Base-by-base conservation (phyloP, 1,140 invertebrate genomes). In the Cydia amplana region DNA sequence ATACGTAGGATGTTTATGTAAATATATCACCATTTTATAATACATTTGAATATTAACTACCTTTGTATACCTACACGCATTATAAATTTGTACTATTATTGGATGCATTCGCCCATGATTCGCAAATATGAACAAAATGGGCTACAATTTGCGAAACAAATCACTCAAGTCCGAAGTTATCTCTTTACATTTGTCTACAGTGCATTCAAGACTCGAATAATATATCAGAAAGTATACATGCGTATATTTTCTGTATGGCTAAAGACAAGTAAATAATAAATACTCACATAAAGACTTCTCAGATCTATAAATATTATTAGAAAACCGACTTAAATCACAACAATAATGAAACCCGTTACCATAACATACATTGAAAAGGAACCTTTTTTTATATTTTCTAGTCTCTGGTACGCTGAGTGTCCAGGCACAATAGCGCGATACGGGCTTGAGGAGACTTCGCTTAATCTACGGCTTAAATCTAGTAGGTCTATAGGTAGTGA, bases 391-490 rank as follows among this genome's bases (percentile, higher is more conserved):
- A 12, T 43, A 43, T 43, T 51, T 51, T 18, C 49, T 51, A 16
- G 49, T 55, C 49, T 55, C n/a, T 55, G 49, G n/a, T 55, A 55
- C 51, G 55, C 55, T 60, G 20, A 60, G 55, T 23, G n/a, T 10
- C 12, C 9, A 20, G 9, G 18, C 23, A 60, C 55, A 60, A 60
- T 60, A 23, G 20, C 4, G 4, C 3, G 36, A 36, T 70, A 70
- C 65, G 36, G 65, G 16, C 32, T 40, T 18, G 36, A 67, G 36
- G 28, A 43, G 7, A 36, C 65, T 36, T 36, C n/a, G 20, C 10
- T 1, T 40, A 70, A 43, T 70, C 65, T 70, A 18, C 65, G 32
- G 32, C 65, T 70, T 36, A 70, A 36, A 70, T 70, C 65, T 70
- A 60, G 32, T 18, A 10, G n/a, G n/a, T 32, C 18, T 14, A n/a